Percentiles rank a stretch among this genome's conserved stretches.
Evolutionary conservation across 2,888 invertebrate species (phyloP).

Genomic region (Dorcus parallelipipedus): DNA sequence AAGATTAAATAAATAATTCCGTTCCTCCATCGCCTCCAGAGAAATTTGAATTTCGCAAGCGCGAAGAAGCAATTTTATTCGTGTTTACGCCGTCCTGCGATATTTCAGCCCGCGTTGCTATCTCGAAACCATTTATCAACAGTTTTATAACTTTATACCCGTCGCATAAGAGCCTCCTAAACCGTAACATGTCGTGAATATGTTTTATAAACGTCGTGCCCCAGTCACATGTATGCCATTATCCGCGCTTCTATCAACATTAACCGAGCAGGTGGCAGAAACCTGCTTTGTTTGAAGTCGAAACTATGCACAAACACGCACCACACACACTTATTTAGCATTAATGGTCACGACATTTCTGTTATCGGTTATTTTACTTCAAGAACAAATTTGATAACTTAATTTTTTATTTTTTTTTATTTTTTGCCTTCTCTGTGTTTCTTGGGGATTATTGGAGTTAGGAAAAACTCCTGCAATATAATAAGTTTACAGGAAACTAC

Average conservation of each 20-base stretch:
- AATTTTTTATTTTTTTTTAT: too few species aligned
- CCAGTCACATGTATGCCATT: background rate
- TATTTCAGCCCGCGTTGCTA: background rate
- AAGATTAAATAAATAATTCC: too few species aligned
- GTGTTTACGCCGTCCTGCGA: too few species aligned
- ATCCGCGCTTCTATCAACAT: background rate
- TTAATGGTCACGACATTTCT: background rate
- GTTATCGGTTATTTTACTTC: background rate
- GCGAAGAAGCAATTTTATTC: too few species aligned
- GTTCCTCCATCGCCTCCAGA: too few species aligned
- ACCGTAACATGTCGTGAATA: slow-evolving; percentile 2
- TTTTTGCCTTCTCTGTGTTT: too few species aligned
- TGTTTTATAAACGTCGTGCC: slow-evolving; percentile 1
- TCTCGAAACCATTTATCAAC: slow-evolving; percentile 2
- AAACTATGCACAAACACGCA: background rate
- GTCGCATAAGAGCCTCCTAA: background rate
- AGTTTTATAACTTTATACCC: slow-evolving; percentile 5
- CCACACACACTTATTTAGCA: background rate
- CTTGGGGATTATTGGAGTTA: too few species aligned
- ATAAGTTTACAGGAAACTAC: too few species aligned
- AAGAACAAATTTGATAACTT: too few species aligned
- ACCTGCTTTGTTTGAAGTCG: background rate
- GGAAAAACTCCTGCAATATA: too few species aligned
- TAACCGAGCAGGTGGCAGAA: background rate
- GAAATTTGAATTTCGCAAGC: too few species aligned